A percentile compares a stretch with the other conserved stretches of the same genome.
These are phyloP conservation scores for Archips crataeganus DNA, from an alignment of 2,888 invertebrate species.

Conservation along the genomic window DNA sequence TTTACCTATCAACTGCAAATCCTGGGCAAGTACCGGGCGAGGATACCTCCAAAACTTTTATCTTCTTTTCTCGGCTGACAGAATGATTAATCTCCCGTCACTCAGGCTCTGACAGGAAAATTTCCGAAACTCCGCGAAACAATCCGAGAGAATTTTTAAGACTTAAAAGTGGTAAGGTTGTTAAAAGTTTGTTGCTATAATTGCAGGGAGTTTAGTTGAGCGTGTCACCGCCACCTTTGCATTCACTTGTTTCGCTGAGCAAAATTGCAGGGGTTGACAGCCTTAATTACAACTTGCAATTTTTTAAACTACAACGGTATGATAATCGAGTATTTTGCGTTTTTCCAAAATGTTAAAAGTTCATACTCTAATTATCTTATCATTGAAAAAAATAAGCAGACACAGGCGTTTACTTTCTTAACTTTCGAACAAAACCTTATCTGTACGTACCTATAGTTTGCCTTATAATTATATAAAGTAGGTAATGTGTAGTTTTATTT, in stretches of 20 bases:
- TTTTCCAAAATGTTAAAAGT: neutral
- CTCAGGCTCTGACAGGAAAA: slow-evolving; percentile 60
- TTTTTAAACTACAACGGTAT: neutral
- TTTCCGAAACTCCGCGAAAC: slow-evolving; percentile 60
- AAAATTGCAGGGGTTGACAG: slow-evolving; percentile 42
- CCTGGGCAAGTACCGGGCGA: slow-evolving; percentile 2
- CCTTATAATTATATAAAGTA: neutral
- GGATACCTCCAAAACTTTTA: slow-evolving; percentile 41
- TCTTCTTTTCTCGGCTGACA: slow-evolving; percentile 56
- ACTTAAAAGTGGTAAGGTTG: slow-evolving; percentile 49
- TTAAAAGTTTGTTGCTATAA: slow-evolving; percentile 50
- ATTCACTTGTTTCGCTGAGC: slow-evolving; percentile 29
- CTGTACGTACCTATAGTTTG: neutral
- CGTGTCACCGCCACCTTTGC: slow-evolving; percentile 44
- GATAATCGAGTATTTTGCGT: neutral
- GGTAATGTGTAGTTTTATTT: neutral
- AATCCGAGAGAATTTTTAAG: slow-evolving; percentile 50
- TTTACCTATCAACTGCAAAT: slow-evolving; percentile 21
- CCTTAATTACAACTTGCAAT: slow-evolving; percentile 2
- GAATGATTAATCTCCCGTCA: slow-evolving; percentile 65
- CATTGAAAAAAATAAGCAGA: neutral
- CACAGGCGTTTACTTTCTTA: neutral
- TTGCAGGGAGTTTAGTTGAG: slow-evolving; percentile 45
- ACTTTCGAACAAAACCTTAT: neutral
- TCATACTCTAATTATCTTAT: neutral